phyloP scores from a whole-genome alignment of 2,113 vertebrate genomes.

The Thalassoma bifasciatum region DNA sequence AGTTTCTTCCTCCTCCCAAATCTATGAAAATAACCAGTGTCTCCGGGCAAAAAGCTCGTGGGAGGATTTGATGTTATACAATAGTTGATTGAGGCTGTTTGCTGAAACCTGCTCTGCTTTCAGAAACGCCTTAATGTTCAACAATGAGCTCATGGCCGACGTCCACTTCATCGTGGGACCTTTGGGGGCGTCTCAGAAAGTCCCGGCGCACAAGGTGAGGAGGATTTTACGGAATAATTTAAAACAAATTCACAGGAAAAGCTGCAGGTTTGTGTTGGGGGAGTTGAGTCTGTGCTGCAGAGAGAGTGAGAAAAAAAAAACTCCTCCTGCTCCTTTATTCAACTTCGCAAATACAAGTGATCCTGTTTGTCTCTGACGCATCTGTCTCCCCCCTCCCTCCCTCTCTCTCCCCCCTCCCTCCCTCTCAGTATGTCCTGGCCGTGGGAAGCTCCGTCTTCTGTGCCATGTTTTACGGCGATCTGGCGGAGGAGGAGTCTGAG shows the following conservation, averaged over 20 bases:
- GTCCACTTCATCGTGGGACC: constrained; percentile 96
- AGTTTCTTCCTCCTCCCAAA: constrained; percentile 3
- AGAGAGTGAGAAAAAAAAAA: not conserved
- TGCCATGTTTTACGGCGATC: constrained; percentile 98
- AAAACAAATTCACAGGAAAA: no score
- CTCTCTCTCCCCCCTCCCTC: not conserved
- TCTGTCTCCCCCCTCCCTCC: constrained; percentile 11
- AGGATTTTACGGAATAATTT: not conserved
- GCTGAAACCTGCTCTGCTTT: constrained; percentile 36
- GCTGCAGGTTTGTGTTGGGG: no score
- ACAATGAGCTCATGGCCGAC: constrained; percentile 99
- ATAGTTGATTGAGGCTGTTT: constrained; percentile 30
- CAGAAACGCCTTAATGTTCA: constrained; percentile 98
- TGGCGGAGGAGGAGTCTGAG: constrained; percentile 94
- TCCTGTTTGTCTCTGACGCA: constrained; percentile 36
- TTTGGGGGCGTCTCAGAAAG: constrained; percentile 85
- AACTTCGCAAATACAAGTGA: constrained; percentile 16
- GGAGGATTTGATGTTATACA: constrained; percentile 53
- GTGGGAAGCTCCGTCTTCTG: constrained; percentile 99
- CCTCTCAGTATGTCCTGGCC: constrained; percentile 93
- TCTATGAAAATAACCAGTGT: constrained; percentile 48
- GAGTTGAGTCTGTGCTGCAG: no score
- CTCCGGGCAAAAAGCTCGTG: constrained; percentile 51
- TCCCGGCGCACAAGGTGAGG: constrained; percentile 96
- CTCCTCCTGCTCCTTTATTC: constrained; percentile 7